phyloP scores from a whole-genome alignment of 2,797 vertebrate species.

The Netta rufina region DNA sequence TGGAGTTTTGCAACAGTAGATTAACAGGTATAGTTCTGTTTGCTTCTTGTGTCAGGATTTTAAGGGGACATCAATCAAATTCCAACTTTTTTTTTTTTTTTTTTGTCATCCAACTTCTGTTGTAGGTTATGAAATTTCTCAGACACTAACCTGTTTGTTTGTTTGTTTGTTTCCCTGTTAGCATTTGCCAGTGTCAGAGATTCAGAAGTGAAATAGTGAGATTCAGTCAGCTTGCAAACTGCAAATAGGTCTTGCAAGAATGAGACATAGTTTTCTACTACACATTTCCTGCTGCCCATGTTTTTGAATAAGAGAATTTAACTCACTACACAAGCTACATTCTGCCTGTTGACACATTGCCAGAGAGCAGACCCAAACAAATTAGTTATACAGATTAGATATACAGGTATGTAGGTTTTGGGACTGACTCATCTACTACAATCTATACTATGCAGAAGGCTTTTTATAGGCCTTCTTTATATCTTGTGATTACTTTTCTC shows the following conservation, averaged over 20 bases:
- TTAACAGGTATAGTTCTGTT: not conserved
- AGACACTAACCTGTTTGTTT: not conserved
- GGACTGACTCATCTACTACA: not conserved
- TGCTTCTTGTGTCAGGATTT: not conserved
- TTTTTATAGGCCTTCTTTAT: not conserved
- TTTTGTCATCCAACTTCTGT: not conserved
- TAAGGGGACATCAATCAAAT: not conserved
- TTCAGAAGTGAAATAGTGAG: not conserved
- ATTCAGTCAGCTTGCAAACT: not conserved
- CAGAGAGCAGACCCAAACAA: not conserved
- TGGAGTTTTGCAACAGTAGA: not conserved
- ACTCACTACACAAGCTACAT: not conserved
- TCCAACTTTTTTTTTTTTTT: not conserved
- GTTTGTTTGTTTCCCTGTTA: not conserved
- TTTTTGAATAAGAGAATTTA: not conserved
- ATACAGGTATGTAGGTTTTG: not conserved
- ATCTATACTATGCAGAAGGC: not conserved
- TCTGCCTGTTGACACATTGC: rapidly evolving
- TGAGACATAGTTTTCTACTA: not conserved
- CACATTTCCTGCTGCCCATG: not conserved
- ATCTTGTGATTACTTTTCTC: not conserved
- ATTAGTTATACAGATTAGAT: not conserved
- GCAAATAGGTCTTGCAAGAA: not conserved
- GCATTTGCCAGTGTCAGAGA: not conserved
- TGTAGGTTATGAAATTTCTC: not conserved